Evolutionary conservation across 1,140 invertebrate genomes (phyloP).

Genomic region (Temnothorax longispinosus): DNA sequence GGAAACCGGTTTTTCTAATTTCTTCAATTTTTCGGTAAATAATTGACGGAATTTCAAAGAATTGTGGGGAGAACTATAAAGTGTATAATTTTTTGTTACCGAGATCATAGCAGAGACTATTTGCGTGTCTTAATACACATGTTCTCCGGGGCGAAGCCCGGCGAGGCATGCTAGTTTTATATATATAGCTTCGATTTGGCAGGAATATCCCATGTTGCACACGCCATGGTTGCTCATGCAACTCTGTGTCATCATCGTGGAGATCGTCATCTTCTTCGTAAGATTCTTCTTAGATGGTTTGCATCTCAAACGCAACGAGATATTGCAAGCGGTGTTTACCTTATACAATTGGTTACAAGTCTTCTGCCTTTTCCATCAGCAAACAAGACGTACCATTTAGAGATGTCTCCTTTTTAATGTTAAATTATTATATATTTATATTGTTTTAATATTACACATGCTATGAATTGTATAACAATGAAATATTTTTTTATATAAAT

Average conservation of each 20-base stretch:
- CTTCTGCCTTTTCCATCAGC: conserved; percentile 82
- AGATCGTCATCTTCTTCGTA: conserved; percentile 81
- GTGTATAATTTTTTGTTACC: too few species aligned
- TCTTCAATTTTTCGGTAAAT: too few species aligned
- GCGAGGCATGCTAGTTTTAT: too few species aligned
- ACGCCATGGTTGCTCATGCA: conserved; percentile 84
- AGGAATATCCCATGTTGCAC: conserved; percentile 83
- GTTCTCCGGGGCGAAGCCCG: too few species aligned
- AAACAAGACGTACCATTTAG: conserved; percentile 59
- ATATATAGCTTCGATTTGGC: background rate
- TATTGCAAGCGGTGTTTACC: conserved; percentile 79
- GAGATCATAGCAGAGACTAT: too few species aligned
- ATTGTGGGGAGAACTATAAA: too few species aligned
- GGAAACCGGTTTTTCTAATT: too few species aligned
- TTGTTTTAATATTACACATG: background rate
- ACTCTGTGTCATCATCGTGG: conserved; percentile 82
- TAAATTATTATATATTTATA: conserved; percentile 7
- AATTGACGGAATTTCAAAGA: too few species aligned
- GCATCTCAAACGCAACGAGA: conserved; percentile 80
- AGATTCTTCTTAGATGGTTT: conserved; percentile 81
- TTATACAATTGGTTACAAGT: conserved; percentile 84
- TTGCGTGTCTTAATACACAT: too few species aligned
- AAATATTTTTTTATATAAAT: background rate
- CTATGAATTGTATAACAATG: background rate
- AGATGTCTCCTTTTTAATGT: background rate